Evolutionary conservation across 2,113 vertebrate species (phyloP), one percentile per base, ranked within the genome.

Genomic region (Poeciliopsis occidentalis): DNA sequence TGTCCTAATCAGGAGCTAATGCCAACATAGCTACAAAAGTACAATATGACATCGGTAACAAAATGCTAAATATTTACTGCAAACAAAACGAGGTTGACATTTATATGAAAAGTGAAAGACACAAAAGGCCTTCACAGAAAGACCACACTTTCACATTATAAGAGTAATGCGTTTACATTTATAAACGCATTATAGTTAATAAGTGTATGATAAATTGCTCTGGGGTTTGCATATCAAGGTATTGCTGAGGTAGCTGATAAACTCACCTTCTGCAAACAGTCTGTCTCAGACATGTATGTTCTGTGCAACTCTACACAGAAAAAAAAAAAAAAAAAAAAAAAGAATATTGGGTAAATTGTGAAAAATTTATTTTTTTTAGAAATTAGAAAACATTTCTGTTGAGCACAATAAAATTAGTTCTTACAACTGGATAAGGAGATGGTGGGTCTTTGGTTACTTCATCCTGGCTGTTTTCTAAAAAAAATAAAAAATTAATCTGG

Each of bases 251-350:
- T 15, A 12, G 39, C 39, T 3, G n/a, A 0, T 19, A 68, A 27
- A 79, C 88, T 91, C 73, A 95, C 95, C 92, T 94, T 77, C 94
- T 94, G 30, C 84, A 93, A 29, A 94, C 73, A 0, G 57, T 84
- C 31, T 76, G 64, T 60, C 63, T 89, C 70, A 75, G 30, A 69
- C 85, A 95, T 2, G 92, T 94, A 22, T 72, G 63, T 71, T 93
- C 88, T 39, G 94, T 95, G 85, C 94, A 95, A 67, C 68, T 86
- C 95, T 95, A 67, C 34, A 39, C 8, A 6, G 51, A 10, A 10
- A 74, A 69, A 85, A 26, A 41, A 39, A 10, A 74, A 69, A 85
- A 26, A 41, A 39, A 3, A 57, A 76, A 67, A 82, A 27, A 4
- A 17, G 41, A 73, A 70, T 65, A 47, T 68, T 4, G 62, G 6